Percentiles rank a stretch among this genome's conserved stretches.
Conservation (phyloP, 2,797 vertebrate species). For the Staurois parvus region DNA sequence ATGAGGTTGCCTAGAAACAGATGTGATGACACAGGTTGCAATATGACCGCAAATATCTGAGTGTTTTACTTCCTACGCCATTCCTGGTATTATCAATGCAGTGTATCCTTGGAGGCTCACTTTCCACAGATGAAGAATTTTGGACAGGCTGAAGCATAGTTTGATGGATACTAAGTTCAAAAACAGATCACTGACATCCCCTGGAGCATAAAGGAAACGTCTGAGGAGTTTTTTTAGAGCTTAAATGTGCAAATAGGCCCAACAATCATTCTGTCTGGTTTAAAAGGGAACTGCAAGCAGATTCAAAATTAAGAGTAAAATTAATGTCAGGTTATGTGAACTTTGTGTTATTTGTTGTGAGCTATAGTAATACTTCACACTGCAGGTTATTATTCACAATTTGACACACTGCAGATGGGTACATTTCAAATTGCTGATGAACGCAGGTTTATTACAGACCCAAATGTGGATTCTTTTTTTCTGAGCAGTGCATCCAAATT, state of each 20-base stretch:
- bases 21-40: conserved; percentile 39
- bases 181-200: not conserved
- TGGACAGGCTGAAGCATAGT: not conserved
- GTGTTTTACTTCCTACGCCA: conserved; percentile 14
- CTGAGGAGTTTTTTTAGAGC: not conserved
- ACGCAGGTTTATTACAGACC: no score
- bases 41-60: conserved; percentile 14
- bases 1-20: conserved; percentile 56
- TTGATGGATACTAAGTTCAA: conserved; percentile 1
- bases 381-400: no score
- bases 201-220: not conserved
- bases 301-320: no score
- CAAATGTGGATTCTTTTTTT: no score
- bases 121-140: not conserved
- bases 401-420: no score
- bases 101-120: conserved; percentile 24
- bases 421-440: no score
- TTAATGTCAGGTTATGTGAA: no score
- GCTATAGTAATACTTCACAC: no score
- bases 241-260: not conserved
- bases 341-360: no score
- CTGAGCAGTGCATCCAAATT: no score
- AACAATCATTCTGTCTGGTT: not conserved
- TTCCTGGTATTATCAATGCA: conserved; percentile 16
- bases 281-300: not conserved